Percentiles rank a stretch among this genome's conserved stretches.
These are phyloP conservation scores for Copsychus sechellarum DNA, from an alignment of 2,113 vertebrate species.

Conservation along the genomic window DNA sequence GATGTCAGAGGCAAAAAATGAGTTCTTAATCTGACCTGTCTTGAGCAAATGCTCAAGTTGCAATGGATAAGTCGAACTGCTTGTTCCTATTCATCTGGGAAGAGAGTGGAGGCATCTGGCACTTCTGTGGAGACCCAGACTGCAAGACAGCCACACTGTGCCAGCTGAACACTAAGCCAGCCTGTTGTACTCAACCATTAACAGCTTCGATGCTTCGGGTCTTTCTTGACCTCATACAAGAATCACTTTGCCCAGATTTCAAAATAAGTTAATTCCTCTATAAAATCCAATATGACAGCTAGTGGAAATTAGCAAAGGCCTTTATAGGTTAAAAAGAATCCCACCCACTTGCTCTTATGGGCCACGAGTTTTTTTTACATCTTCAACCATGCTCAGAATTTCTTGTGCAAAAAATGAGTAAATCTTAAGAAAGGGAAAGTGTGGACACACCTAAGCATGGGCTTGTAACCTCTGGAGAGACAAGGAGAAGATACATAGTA, in stretches of 20 bases:
- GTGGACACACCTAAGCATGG: background rate
- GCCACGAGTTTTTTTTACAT: background rate
- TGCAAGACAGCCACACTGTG: background rate
- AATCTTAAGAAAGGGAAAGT: background rate
- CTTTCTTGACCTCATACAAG: background rate
- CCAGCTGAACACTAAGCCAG: background rate
- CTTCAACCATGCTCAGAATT: background rate
- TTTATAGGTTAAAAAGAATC: background rate
- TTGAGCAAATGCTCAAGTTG: background rate
- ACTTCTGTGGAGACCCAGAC: background rate
- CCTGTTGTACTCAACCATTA: background rate
- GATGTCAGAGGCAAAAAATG: background rate
- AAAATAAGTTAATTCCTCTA: background rate
- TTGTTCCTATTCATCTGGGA: background rate
- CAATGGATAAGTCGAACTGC: background rate
- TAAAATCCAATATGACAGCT: background rate
- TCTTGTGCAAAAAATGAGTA: background rate
- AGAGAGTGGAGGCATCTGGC: background rate
- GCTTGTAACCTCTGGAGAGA: background rate
- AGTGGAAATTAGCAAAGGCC: background rate
- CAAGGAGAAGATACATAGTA: background rate
- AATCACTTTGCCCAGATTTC: background rate
- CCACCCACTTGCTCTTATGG: background rate
- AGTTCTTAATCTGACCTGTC: background rate
- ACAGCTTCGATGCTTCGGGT: background rate